Base-by-base conservation (phyloP, 2,113 vertebrate species). In the Ornithorhynchus anatinus region DNA sequence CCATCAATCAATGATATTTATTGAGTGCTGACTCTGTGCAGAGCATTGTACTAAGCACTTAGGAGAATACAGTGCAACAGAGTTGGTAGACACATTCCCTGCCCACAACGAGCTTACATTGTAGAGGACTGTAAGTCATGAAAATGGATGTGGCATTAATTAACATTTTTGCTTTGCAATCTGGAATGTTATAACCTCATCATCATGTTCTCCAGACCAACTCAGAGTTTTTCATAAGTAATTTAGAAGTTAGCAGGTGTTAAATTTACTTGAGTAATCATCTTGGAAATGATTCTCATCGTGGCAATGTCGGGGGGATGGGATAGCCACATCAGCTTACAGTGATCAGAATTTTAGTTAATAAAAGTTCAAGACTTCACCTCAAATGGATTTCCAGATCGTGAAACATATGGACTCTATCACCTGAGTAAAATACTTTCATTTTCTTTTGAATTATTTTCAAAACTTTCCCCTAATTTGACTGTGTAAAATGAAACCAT, bases 341-440 rank as follows among this genome's bases (percentile, higher is more conserved):
- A 84, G 48, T 76, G 84, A 79, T 76, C 79, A 84, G 82, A 84
- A 78, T 82, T 82, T 78, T 42, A 70, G 70, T 65, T 78, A 79
- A 70, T 61, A 73, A 72, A 82, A 76, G 71, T 44, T 68, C 48
- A 70, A 51, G 64, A 63, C 48, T 78, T 82, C 70, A 8, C 77
- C 79, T n/a, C n/a, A 73, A 78, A 1, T 84, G 77, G 73, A 17
- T 80, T 84, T 78, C 71, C 70, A 80, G 74, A 80, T 68, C 78
- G 77, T 60, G 71, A 51, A 80, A 82, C 82, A 84, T 80, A 87
- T 84, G 82, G 82, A 76, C 71, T 82, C 82, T 87, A 82, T 87
- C 79, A 76, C 78, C 62, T 71, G 48, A 63, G 68, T 78, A 73
- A 84, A 84, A 84, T 78, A 84, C 79, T 84, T 87, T 80, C 79